phyloP scores from a whole-genome alignment of 2,113 vertebrate genomes.

The rat (Rattus norvegicus) region GRCr8 NC_086019.1:93362001-93362500 shows the following conservation, averaged over 20 bases:
- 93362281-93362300: neutral
- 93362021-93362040: neutral
- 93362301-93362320: neutral
- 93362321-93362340: constrained; percentile 17
- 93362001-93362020: neutral
- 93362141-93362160: constrained; percentile 67
- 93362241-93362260: neutral
- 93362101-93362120: constrained; percentile 60
- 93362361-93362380: constrained; percentile 40
- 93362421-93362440: constrained; percentile 30
- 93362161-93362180: constrained; percentile 75
- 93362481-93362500: constrained; percentile 37
- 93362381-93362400: neutral
- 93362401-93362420: neutral
- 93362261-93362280: neutral
- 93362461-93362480: neutral
- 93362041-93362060: neutral
- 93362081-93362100: constrained; percentile 29
- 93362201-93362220: constrained; percentile 69
- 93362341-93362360: constrained; percentile 13
- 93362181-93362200: constrained; percentile 63
- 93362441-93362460: neutral
- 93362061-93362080: constrained; percentile 43
- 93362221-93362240: constrained; percentile 46
- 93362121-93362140: constrained; percentile 35